A percentile compares a stretch with the other conserved stretches of the same genome.
These are phyloP conservation scores for Delia radicum DNA, from an alignment of 1,140 invertebrate species.

Conservation along the genomic window DNA sequence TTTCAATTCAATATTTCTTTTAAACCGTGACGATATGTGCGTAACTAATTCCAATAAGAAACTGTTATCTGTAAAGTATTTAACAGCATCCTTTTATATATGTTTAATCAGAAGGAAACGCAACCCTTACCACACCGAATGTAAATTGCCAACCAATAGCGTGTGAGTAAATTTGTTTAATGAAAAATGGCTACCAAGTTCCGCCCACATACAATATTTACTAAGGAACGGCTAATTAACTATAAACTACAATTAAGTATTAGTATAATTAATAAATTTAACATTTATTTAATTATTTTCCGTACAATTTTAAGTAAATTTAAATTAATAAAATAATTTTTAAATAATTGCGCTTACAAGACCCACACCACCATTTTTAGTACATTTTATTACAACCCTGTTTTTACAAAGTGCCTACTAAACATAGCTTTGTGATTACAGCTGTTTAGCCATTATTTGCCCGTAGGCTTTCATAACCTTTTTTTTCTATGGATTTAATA, in stretches of 20 bases:
- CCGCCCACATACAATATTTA: not conserved
- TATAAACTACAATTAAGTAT: too few relatives aligned
- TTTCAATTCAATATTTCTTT: not conserved
- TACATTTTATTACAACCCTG: not conserved
- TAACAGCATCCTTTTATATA: conserved; percentile 11
- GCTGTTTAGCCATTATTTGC: not conserved
- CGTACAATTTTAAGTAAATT: too few relatives aligned
- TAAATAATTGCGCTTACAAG: too few relatives aligned
- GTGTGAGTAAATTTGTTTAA: not conserved
- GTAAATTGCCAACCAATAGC: not conserved
- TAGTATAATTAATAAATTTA: too few relatives aligned
- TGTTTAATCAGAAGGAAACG: not conserved
- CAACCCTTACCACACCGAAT: too few relatives aligned
- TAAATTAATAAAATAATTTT: too few relatives aligned
- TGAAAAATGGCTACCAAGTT: not conserved
- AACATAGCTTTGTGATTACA: not conserved
- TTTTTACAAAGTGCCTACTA: not conserved
- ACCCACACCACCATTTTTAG: not conserved
- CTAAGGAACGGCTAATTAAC: too few relatives aligned
- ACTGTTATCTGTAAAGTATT: not conserved
- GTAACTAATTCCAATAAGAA: not conserved
- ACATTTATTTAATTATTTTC: too few relatives aligned
- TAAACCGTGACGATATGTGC: not conserved
- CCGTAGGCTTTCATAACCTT: not conserved
- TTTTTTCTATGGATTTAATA: not conserved